phyloP scores from a whole-genome alignment of 2,888 invertebrate species.

The Noctua janthina region DNA sequence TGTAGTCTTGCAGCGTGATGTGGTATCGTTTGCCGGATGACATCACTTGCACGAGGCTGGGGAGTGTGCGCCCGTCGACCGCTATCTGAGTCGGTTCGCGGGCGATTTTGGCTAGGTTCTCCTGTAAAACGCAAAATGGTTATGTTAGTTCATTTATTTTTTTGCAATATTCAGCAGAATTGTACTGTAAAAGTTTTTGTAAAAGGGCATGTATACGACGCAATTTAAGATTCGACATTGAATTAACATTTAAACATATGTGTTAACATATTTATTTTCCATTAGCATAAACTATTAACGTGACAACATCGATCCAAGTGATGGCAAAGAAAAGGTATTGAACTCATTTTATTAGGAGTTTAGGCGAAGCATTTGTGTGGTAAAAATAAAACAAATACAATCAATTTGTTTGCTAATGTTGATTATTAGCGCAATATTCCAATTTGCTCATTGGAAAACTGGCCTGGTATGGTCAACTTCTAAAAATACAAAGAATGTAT shows the following conservation, averaged over 20 bases:
- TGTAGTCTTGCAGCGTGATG: conserved; percentile 94
- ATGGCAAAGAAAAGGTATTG: not conserved
- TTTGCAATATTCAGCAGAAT: not conserved
- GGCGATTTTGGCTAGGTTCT: conserved; percentile 83
- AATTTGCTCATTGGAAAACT: not conserved
- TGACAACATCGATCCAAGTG: not conserved
- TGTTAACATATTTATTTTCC: conserved; percentile 11
- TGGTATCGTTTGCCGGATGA: conserved; percentile 95
- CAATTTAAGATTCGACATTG: conserved; percentile 32
- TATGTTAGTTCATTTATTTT: not conserved
- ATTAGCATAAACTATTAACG: conserved; percentile 25
- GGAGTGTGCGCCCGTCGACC: conserved; percentile 90
- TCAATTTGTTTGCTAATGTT: not conserved
- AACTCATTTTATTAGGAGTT: not conserved
- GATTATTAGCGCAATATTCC: not conserved
- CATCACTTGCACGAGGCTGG: conserved; percentile 93
- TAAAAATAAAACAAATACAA: not conserved
- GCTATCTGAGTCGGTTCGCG: conserved; percentile 90
- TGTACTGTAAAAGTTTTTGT: not conserved
- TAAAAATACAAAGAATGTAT: not conserved
- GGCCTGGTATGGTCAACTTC: not conserved
- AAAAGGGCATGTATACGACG: not conserved
- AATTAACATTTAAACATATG: conserved; percentile 6
- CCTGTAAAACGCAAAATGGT: conserved; percentile 72
- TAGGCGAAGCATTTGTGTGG: not conserved